Evolutionary conservation across 2,113 vertebrate genomes (phyloP), one percentile per base, ranked within the genome.

Genomic region (Pteropus alecto): DNA sequence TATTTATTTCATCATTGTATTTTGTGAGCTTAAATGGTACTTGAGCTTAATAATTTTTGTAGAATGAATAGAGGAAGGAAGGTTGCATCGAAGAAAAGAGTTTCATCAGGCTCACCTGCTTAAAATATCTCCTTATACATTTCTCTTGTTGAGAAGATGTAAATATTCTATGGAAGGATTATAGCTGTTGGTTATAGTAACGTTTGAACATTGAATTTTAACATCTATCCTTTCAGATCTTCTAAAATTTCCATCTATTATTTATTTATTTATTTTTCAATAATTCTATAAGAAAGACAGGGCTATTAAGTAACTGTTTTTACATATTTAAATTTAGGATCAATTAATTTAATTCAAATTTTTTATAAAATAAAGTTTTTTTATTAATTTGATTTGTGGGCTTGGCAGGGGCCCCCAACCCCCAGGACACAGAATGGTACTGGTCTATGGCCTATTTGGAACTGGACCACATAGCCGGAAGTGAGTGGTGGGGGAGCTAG

Each of bases 181-280:
- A 28, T 58, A 84, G 13, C 13, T 93, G 46, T 24, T 33, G 0
- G 3, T 41, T 87, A 48, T 74, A 74, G 16, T 90, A 87, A 70
- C 5, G 33, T 67, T 76, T 94, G 3, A 85, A 41, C 93, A 79
- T 16, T 83, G 33, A 76, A 96, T 90, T 79, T 95, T 6, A 74
- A 87, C 90, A 65, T 56, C 14, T 82, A 73, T 35, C 26, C 16
- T 81, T 76, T 88, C 0, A 33, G 33, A 6, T 8, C 85, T 95
- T 90, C 68, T 33, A 68, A 60, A 86, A 60, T 73, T 12, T 71
- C 4, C 26, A 82, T 13, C 4, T 51, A 54, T 85, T 87, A 35
- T 90, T 97, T n/a, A n/a, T n/a, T n/a, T n/a, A n/a, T n/a, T 67
- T 58, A 77, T 93, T 87, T 93, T 56, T 43, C 4, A 74, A 26